Evolutionary conservation across 2,888 invertebrate genomes (phyloP).

Genomic region (Crematogaster levior): DNA sequence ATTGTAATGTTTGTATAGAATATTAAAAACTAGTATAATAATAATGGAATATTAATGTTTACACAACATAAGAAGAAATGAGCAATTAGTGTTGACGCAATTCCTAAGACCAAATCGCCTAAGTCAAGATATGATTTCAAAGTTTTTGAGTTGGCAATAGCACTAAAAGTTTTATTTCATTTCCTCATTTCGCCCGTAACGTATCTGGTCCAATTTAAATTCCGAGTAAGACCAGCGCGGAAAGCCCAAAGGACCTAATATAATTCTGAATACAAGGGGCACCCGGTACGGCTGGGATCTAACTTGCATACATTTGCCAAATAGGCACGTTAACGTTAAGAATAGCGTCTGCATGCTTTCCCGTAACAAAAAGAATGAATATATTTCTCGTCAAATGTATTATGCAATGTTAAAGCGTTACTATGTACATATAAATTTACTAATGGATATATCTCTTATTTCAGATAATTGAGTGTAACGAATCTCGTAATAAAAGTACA

Average conservation of each 20-base stretch:
- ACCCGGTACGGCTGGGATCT: slow-evolving; percentile 69
- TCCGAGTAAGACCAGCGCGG: slow-evolving; percentile 72
- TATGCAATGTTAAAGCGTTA: not conserved
- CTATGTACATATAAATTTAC: not conserved
- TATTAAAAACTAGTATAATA: not conserved
- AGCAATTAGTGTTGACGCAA: not conserved
- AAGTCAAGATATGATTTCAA: not conserved
- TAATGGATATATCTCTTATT: slow-evolving; percentile 7
- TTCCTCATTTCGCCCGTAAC: slow-evolving; percentile 76
- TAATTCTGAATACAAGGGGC: slow-evolving; percentile 77
- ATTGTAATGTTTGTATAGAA: too few species aligned
- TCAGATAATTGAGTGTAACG: not conserved
- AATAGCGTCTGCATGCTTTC: slow-evolving; percentile 72
- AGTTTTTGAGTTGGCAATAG: slow-evolving; percentile 18
- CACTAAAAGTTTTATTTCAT: slow-evolving; percentile 70
- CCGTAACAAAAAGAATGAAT: slow-evolving; percentile 37
- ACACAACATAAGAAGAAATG: not conserved
- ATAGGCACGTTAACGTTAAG: slow-evolving; percentile 77
- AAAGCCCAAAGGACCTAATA: slow-evolving; percentile 78
- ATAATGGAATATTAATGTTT: not conserved
- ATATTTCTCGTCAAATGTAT: slow-evolving; percentile 28
- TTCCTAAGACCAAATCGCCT: not conserved
- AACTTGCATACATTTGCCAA: slow-evolving; percentile 78
- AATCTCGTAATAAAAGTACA: not conserved
- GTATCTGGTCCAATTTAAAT: slow-evolving; percentile 80